Conservation (phyloP, 2,113 vertebrate species). For the Camelus dromedarius region DNA sequence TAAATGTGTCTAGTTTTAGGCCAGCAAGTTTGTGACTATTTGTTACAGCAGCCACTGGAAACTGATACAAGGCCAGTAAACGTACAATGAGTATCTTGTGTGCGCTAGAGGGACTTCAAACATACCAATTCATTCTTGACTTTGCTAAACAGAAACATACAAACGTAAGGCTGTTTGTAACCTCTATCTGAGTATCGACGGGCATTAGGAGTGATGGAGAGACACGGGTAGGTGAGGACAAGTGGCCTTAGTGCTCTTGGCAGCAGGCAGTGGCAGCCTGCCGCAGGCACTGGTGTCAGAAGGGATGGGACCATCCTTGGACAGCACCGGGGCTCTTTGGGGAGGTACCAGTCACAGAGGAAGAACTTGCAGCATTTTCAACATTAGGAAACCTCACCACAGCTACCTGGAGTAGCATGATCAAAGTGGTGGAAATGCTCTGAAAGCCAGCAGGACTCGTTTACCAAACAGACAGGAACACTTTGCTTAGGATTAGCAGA, state of each 20-base stretch:
- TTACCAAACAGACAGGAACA: not conserved
- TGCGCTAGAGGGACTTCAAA: not conserved
- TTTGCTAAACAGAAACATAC: not conserved
- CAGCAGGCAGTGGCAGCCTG: not conserved
- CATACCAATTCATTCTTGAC: not conserved
- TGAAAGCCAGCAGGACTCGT: not conserved
- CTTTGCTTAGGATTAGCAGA: not conserved
- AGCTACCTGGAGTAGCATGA: not conserved
- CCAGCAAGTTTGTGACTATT: not conserved
- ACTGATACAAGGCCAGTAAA: not conserved
- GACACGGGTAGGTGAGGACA: not conserved
- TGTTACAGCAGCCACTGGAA: not conserved
- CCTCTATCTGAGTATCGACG: not conserved
- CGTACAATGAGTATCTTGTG: not conserved
- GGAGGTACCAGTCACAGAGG: not conserved
- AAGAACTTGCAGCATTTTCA: not conserved
- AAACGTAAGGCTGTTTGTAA: too few relatives aligned
- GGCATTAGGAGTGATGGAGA: not conserved
- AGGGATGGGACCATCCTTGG: not conserved
- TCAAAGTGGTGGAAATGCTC: not conserved
- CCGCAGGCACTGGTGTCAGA: rapidly evolving
- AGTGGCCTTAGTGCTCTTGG: not conserved
- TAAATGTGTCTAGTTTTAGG: not conserved
- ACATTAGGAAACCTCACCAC: not conserved
- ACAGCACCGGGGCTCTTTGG: not conserved